Conservation (phyloP, 2,888 invertebrate genomes). For the Conops quadrifasciatus region DNA sequence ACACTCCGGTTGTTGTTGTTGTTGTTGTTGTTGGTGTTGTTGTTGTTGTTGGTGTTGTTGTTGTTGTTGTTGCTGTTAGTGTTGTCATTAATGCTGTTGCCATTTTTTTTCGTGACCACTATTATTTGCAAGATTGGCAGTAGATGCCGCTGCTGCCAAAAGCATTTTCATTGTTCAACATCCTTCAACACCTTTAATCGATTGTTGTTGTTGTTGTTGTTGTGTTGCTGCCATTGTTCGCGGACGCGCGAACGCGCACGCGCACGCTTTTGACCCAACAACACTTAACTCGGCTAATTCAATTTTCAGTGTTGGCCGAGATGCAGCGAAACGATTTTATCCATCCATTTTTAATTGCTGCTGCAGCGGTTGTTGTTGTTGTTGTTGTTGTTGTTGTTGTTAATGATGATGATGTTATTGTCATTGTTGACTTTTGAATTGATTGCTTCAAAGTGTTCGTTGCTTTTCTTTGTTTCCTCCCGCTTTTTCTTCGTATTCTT, state of each 20-base stretch:
- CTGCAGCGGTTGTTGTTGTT: conserved; percentile 11
- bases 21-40: conserved; percentile 31
- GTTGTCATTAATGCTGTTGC: conserved; percentile 4
- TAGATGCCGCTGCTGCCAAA: not conserved
- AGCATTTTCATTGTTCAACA: conserved; percentile 7
- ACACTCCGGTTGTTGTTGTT: conserved; percentile 2
- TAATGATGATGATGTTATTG: not conserved
- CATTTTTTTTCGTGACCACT: not conserved
- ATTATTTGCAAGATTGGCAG: conserved; percentile 3
- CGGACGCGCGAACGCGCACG: not conserved
- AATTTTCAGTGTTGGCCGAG: not conserved
- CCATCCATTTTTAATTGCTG: conserved; percentile 8
- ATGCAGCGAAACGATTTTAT: not conserved
- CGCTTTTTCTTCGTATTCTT: conserved; percentile 1
- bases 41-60: conserved; percentile 39
- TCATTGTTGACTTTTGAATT: not conserved
- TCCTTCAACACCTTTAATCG: too few species aligned
- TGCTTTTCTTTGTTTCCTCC: not conserved
- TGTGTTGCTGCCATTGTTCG: not conserved
- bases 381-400: conserved; percentile 6
- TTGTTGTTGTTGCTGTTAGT: conserved; percentile 28
- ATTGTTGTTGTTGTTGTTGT: conserved; percentile 4
- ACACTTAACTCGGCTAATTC: not conserved
- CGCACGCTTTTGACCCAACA: conserved; percentile 3
- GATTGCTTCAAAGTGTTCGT: conserved; percentile 3